Evolutionary conservation across 2,797 vertebrate genomes (phyloP), one percentile per base, ranked within the genome.

Genomic region (Protonibea diacanthus): DNA sequence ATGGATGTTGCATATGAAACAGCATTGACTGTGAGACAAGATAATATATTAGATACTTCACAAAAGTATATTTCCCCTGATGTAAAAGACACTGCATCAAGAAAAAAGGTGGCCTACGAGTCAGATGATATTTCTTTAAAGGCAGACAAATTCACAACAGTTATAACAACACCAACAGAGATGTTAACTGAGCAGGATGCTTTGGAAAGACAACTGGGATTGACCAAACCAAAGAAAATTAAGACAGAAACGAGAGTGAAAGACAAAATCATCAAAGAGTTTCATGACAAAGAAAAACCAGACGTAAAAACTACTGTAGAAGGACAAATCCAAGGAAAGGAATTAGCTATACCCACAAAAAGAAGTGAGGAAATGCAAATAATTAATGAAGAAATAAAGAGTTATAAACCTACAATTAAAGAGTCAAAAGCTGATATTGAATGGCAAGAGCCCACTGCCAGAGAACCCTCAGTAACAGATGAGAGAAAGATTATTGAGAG

Each of bases 391-490:
- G n/a, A 38, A 65, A 14, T 12, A 0, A 60, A 20, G 5, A 33
- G 11, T 45, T 56, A 53, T 14, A 52, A 48, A 78, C 11, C 27
- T 33, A 10, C 11, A 15, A 13, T 2, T 5, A 10, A 27, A 44
- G 23, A 57, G 20, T 58, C 47, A 48, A 27, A 70, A 49, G 20
- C 38, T 51, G 33, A 53, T 18, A 20, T 14, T 17, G 58, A 23
- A 42, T 3, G 45, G 2, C 10, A 25, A 21, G 23, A 82, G 40
- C 20, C 72, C 52, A 15, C n/a, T 27, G 52, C 67, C 68, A 38
- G 1, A 63, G 63, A 92, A 73, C 87, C 79, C 1, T 89, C 90
- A 90, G 91, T 88, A 91, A 90, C 87, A 91, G 91, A 92, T 79
- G 12, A 21, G 33, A 4, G 33, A 59, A 55, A 49, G 42, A 63